Evolutionary conservation across 2,797 vertebrate genomes (phyloP), one percentile per base, ranked within the genome.

Genomic region (Onychomys arenicola): DNA sequence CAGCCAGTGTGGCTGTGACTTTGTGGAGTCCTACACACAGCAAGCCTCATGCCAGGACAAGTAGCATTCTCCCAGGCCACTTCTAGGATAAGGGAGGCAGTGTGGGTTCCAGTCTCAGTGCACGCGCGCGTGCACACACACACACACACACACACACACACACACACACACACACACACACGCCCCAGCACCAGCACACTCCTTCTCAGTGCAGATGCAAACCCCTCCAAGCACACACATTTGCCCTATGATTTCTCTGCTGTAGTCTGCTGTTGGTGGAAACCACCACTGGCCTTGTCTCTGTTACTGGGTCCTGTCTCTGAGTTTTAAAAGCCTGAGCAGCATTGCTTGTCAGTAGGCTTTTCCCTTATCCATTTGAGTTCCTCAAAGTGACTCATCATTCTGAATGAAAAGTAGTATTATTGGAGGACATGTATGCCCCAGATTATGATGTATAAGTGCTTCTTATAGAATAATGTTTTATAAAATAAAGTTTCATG

Each of bases 341-440:
- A 55, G 27, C 81, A 23, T 13, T 46, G 16, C 43, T 78, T 46
- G 1, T 85, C 78, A 55, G 90, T 25, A 43, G 34, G 32, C 19
- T 91, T 91, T 69, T 69, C 59, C 90, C 67, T 91, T 16, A 57
- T 57, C 11, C 49, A 32, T 78, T 49, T 65, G 80, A 89, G 85
- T 92, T 85, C 82, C 40, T 90, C 71, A 11, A 25, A 49, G 14
- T 86, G 89, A 86, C 40, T 87, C 25, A 5, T 57, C 34, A 93
- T 37, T 89, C 75, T 71, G 61, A 32, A 40, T 77, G 27, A 83
- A 94, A 90, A 88, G 65, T 29, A 13, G 49, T 71, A 5, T 71
- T 86, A 71, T 17, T 52, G 3, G 37, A 85, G 52, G 25, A 82
- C 83, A 23, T 37, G 65, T 76, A 3, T 55, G 19, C 52, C 27